phyloP scores from a whole-genome alignment of 2,113 vertebrate species.

The Lampris incognitus region DNA sequence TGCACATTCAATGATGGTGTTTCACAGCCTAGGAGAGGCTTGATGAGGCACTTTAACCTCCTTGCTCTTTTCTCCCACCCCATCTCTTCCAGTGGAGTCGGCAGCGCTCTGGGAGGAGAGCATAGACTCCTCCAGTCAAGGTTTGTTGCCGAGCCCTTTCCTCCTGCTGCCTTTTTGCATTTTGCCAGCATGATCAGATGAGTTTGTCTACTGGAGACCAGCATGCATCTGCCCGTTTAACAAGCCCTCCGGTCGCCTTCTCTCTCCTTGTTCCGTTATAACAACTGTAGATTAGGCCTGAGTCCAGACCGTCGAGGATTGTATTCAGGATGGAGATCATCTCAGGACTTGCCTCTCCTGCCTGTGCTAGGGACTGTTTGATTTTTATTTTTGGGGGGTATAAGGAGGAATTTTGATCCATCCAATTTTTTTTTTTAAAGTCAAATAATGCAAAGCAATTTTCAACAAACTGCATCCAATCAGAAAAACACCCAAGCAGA shows the following conservation, averaged over 20 bases:
- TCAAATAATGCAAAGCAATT: too few species aligned
- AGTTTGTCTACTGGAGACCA: slow-evolving; percentile 15
- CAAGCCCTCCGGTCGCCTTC: slow-evolving; percentile 1
- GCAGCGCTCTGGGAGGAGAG: slow-evolving; percentile 76
- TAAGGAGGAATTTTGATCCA: too few species aligned
- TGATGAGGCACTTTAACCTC: slow-evolving; percentile 23
- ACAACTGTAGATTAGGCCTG: not conserved
- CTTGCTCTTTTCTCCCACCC: slow-evolving; percentile 40
- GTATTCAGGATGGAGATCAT: slow-evolving; percentile 22
- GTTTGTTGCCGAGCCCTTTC: slow-evolving; percentile 66
- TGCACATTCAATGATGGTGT: slow-evolving; percentile 20
- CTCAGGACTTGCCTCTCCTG: not conserved
- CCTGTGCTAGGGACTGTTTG: slow-evolving; percentile 34
- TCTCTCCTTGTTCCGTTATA: not conserved
- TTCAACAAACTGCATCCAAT: too few species aligned
- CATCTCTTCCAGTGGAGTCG: slow-evolving; percentile 78
- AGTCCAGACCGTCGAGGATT: not conserved
- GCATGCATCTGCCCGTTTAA: slow-evolving; percentile 48
- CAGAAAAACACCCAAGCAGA: too few species aligned
- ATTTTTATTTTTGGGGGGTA: not conserved
- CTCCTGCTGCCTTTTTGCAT: slow-evolving; percentile 4
- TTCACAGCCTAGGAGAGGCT: slow-evolving; percentile 1
- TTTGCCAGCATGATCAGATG: slow-evolving; percentile 57
- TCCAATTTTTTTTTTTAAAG: too few species aligned
- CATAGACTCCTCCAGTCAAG: slow-evolving; percentile 77